Base-by-base conservation (phyloP, 1,140 invertebrate genomes). In the Drosophila ananassae region DNA sequence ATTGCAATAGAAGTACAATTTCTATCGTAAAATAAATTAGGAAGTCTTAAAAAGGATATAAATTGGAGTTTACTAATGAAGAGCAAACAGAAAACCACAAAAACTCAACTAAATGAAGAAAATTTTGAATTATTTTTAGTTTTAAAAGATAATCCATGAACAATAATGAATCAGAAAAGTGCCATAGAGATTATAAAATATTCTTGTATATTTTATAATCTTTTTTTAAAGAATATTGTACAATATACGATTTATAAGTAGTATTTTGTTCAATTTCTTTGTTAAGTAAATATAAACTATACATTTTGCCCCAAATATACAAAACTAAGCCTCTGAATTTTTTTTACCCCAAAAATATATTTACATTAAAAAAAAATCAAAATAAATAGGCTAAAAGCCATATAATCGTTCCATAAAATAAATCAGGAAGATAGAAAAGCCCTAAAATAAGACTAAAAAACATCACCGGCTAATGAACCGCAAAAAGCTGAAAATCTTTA, bases 1-100 rank as follows among this genome's bases (percentile, higher is more conserved):
- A 87, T 87, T 87, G 82, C 83, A 83, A 87, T 89, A 79, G 78
- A 87, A 87, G 68, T 71, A 87, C 83, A 82, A 82, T 82, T 87
- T 87, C 82, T 66, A 87, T 79, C 78, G 77, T 85, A 80, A 75
- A 75, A 73, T 22, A 61, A 59, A 66, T 66, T 34, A 66, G 41
- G 28, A 10, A 53, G 10, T 13, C 28, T 30, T 2, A 8, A 34
- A 22, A n/a, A 48, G 28, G 5, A 17, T 37, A 12, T 28, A 28
- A 28, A 28, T 37, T 32, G 32, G 32, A 10, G 9, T 32, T 25
- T n/a, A 22, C 24, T 22, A 37, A 59, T 28, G 13, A n/a, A 10
- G 4, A 34, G 34, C 10, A 17, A 13, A 12, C 0, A 24, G 0
- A 37, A 21, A 22, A 30, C 13, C 0, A 34, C 7, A 13, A 10